phyloP scores from a whole-genome alignment of 1,140 invertebrate genomes.

The Lucilia sericata region DNA sequence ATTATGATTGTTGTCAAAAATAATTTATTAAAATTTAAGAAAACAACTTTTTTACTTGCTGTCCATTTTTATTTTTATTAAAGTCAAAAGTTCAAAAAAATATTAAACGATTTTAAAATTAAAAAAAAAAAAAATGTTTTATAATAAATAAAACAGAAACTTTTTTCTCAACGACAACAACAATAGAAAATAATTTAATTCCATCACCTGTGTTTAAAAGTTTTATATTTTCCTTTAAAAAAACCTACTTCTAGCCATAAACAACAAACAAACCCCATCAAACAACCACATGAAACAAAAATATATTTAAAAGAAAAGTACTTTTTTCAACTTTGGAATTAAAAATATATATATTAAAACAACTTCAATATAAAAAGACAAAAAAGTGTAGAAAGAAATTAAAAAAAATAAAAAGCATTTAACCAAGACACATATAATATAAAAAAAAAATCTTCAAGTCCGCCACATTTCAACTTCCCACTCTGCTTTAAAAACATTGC shows the following conservation, averaged over 20 bases:
- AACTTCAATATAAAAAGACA: neutral
- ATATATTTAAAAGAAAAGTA: neutral
- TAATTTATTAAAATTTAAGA: too few relatives aligned
- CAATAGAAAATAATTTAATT: neutral
- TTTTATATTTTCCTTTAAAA: neutral
- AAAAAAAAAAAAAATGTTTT: too few relatives aligned
- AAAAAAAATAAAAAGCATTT: slow-evolving; percentile 7
- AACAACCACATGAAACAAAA: neutral
- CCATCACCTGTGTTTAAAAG: too few relatives aligned
- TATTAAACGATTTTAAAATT: too few relatives aligned
- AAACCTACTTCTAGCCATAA: neutral
- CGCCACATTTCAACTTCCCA: neutral
- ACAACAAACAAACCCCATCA: neutral
- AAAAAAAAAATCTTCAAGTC: neutral
- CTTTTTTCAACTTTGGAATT: neutral
- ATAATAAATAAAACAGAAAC: too few relatives aligned
- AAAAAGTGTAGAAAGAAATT: neutral
- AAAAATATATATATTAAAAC: neutral
- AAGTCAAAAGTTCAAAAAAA: too few relatives aligned
- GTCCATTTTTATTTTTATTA: too few relatives aligned
- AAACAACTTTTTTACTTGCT: too few relatives aligned
- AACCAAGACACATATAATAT: slow-evolving; percentile 9
- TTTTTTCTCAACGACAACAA: too few relatives aligned
- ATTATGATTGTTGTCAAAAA: too few relatives aligned
- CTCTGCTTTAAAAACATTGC: neutral